Base-by-base conservation (phyloP, 2,797 vertebrate species). In the Danio kyathit region DNA sequence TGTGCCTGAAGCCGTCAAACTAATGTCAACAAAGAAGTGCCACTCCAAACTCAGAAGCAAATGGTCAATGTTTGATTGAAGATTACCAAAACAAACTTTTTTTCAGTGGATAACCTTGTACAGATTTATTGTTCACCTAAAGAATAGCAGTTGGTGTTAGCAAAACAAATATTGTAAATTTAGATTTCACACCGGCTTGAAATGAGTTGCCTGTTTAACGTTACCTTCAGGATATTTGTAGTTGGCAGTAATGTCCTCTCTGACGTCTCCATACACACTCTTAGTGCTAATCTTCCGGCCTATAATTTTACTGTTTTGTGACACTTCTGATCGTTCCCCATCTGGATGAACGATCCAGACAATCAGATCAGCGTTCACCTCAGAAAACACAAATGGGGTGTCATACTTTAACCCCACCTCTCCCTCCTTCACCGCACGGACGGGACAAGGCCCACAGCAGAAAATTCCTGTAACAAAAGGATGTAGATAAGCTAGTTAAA, bases 201-300 rank as follows among this genome's bases (percentile, higher is more conserved):
- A 29, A 29, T 29, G 29, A 29, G 29, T 72, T 63, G 29, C 29
- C 29, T 29, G 17, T 38, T 75, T 17, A 11, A 51, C 2, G 17
- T 72, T 59, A 99, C 98, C 97, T 93, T 99, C 98, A 72, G 93
- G 91, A 56, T 96, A 95, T 89, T 99, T 99, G 88, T 99, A 99
- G 13, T 93, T 88, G 0, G 82, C 80, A 0, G 98, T 99, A 89
- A 99, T 82, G 5, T 99, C 97, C 79, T 97, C 90, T 73, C 96
- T 95, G 41, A 80, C 17, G 60, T 97, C 88, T 57, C 94, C 93
- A 1, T 95, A 95, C 57, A 96, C 90, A 0, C 96, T 95, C 87
- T 99, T 99, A 72, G 97, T 99, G 89, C 97, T 98, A 90, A 96
- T 98, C 86, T 88, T 92, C 48, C 46, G 91, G 51, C 98, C 97